Conservation (phyloP, 30 jellyfish, hydroid and myxozoan species). For the Phacellophora camtschatica region DNA sequence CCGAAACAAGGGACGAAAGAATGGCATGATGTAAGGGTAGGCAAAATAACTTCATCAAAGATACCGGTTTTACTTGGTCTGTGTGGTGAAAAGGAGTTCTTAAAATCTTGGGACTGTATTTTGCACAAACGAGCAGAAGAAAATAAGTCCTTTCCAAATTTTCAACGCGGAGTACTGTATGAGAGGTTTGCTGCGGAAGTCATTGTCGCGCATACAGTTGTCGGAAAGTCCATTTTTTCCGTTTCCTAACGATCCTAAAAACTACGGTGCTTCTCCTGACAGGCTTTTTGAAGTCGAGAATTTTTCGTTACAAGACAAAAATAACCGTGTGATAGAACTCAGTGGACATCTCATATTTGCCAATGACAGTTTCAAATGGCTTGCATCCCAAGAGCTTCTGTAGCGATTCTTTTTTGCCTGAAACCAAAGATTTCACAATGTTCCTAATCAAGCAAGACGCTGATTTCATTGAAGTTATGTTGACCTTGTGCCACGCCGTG, state of each 20-base stretch:
- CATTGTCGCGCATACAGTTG: background rate
- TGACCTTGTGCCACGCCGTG: background rate
- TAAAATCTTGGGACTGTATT: background rate
- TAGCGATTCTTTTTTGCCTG: slow-evolving; percentile 5
- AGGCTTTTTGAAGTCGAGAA: background rate
- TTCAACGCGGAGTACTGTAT: background rate
- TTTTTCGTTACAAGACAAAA: background rate
- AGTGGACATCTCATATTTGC: slow-evolving; percentile 7
- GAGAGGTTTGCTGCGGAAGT: background rate
- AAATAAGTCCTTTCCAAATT: background rate
- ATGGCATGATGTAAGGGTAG: background rate
- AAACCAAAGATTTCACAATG: background rate
- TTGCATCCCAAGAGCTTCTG: background rate
- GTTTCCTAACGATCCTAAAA: background rate
- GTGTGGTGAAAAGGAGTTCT: background rate
- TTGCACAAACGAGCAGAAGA: background rate
- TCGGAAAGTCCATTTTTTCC: background rate
- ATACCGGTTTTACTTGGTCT: background rate
- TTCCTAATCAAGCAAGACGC: background rate
- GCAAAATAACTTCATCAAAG: slow-evolving; percentile 10
- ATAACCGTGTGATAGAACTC: background rate
- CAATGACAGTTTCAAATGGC: background rate
- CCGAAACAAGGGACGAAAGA: background rate
- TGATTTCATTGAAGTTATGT: slow-evolving; percentile 6
- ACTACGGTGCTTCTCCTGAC: slow-evolving; percentile 14